Base-by-base conservation (phyloP, 2,113 vertebrate species). In the Pyxicephalus adspersus region DNA sequence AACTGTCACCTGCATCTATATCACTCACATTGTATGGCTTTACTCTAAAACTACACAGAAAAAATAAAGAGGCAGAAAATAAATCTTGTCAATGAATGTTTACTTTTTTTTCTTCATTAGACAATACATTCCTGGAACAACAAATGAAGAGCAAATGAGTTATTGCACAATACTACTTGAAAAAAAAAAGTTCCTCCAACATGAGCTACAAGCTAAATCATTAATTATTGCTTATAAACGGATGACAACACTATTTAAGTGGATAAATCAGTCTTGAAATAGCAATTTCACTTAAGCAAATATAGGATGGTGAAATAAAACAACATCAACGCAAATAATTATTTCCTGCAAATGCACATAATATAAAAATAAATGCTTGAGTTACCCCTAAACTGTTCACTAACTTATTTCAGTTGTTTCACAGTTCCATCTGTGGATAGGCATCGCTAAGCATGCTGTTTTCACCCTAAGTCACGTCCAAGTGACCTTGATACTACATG, bases 191-290 rank as follows among this genome's bases (percentile, higher is more conserved):
- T 73, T 74, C 8, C 26, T 64, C 60, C 55, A 45, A 28, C 60
- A 81, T 73, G 64, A 72, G 20, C 78, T 9, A 73, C 16, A 26
- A 73, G 60, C n/a, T 52, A 64, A 73, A 73, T 55, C 71, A 66
- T 74, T 74, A 74, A 74, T 73, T 74, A 81, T 51, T 74, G 23
- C 50, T 58, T 57, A 25, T 73, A 26, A 81, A 81, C 51, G 45
- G 68, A 60, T 73, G 67, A 64, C 68, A 81, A 60, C 58, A 71
- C 50, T 50, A 71, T 64, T 52, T 64, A 81, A 29, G 64, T 57
- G 52, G 50, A 72, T 64, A 26, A 73, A 58, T 64, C 58, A 64
- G 20, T 64, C 67, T 26, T 72, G 58, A 70, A 70, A 25, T 34
- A 54, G 60, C 55, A 16, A 54, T 16, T 50, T 64, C 67, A 26